phyloP scores from a whole-genome alignment of 2,888 invertebrate genomes.

The Leptinotarsa rubiginosa region DNA sequence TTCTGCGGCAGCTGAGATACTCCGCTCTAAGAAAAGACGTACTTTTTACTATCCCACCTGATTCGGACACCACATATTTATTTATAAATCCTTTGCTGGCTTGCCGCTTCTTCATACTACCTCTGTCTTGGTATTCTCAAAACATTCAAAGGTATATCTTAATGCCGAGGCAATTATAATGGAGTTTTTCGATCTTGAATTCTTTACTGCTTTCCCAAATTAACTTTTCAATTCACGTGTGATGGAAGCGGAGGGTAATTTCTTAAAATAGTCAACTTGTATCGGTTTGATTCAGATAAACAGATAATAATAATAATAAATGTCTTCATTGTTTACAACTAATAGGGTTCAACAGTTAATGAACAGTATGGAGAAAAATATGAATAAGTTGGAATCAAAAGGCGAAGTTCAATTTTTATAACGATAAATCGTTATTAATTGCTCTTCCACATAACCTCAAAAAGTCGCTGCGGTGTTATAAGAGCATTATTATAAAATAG shows the following conservation, averaged over 20 bases:
- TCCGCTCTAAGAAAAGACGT: slow-evolving; percentile 55
- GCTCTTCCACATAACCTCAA: too few relatives aligned
- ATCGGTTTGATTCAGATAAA: too few relatives aligned
- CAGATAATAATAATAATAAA: too few relatives aligned
- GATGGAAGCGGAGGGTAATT: background rate
- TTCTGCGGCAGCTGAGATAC: slow-evolving; percentile 59
- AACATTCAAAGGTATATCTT: slow-evolving; percentile 53
- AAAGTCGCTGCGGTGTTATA: too few relatives aligned
- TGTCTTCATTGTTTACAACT: too few relatives aligned
- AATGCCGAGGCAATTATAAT: slow-evolving; percentile 52
- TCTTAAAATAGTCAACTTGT: background rate
- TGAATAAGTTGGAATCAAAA: too few relatives aligned
- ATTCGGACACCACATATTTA: slow-evolving; percentile 52
- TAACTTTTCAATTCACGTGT: slow-evolving; percentile 26
- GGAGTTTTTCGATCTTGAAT: slow-evolving; percentile 34
- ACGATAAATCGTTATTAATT: too few relatives aligned
- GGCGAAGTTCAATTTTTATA: too few relatives aligned
- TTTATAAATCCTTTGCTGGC: slow-evolving; percentile 48
- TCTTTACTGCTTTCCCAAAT: slow-evolving; percentile 25
- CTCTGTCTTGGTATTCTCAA: slow-evolving; percentile 50
- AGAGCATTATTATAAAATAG: too few relatives aligned
- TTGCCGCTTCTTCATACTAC: slow-evolving; percentile 48
- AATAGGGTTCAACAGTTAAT: too few relatives aligned
- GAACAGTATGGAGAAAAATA: too few relatives aligned
- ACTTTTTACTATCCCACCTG: slow-evolving; percentile 52